phyloP scores from a whole-genome alignment of 2,113 vertebrate genomes.

The Pleuronectes platessa region DNA sequence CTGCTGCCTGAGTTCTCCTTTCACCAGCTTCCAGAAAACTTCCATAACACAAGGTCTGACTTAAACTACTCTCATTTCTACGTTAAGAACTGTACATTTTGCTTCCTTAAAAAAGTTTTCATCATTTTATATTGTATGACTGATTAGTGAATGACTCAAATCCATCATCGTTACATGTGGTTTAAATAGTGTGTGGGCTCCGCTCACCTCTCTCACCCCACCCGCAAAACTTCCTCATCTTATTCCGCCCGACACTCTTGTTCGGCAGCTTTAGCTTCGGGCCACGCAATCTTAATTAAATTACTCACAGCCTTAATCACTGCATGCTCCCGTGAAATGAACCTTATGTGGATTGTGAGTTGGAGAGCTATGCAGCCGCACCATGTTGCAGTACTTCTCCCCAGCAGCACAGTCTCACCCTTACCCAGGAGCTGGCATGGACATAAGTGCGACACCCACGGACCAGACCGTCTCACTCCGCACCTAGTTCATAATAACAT shows the following conservation, averaged over 20 bases:
- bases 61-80: not conserved
- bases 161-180: constrained; percentile 1
- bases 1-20: no score
- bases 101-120: not conserved
- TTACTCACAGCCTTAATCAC: constrained; percentile 66
- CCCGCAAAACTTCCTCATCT: constrained; percentile 23
- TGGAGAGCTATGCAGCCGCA: constrained; percentile 28
- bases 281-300: constrained; percentile 37
- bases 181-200: constrained; percentile 15
- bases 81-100: not conserved
- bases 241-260: not conserved
- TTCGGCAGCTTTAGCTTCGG: constrained; percentile 24
- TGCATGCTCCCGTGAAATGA: constrained; percentile 52
- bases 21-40: no score
- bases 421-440: constrained; percentile 35
- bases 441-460: constrained; percentile 58
- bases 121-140: not conserved
- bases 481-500: constrained; percentile 47
- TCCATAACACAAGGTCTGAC: not conserved
- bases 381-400: constrained; percentile 41
- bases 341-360: constrained; percentile 42
- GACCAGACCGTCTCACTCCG: constrained; percentile 59
- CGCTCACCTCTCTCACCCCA: not conserved
- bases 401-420: constrained; percentile 30
- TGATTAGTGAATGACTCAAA: constrained; percentile 12